phyloP scores from a whole-genome alignment of 2,797 vertebrate genomes.

The Neomorphus geoffroyi region DNA sequence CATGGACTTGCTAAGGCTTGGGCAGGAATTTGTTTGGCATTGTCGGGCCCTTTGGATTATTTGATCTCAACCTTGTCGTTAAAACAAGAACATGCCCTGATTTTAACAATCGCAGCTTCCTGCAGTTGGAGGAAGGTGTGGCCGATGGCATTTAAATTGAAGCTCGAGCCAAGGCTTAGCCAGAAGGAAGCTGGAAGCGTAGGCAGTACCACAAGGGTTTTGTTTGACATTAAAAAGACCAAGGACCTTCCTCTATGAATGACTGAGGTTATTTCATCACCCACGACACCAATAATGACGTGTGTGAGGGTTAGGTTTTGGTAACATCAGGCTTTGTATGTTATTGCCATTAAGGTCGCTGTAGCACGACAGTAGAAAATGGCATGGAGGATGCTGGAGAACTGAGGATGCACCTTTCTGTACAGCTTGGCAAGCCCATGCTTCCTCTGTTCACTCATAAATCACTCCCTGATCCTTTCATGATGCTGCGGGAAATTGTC shows the following conservation, averaged over 20 bases:
- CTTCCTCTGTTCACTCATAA: neutral
- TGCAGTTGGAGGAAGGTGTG: slow-evolving; percentile 62
- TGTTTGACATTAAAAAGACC: neutral
- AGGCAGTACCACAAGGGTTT: slow-evolving; percentile 17
- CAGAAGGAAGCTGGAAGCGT: neutral
- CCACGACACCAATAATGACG: neutral
- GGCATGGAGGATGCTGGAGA: rapidly evolving
- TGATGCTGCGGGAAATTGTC: neutral
- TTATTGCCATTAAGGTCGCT: neutral
- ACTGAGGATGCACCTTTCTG: neutral
- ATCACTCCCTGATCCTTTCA: neutral
- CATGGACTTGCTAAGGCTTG: neutral
- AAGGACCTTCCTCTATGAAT: neutral
- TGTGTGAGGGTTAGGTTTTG: neutral
- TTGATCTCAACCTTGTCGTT: slow-evolving; percentile 70
- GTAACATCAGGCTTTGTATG: rapidly evolving
- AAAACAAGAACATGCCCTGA: slow-evolving; percentile 74
- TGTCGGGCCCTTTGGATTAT: slow-evolving; percentile 64
- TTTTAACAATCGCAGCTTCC: slow-evolving; percentile 72
- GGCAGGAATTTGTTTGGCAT: slow-evolving; percentile 70
- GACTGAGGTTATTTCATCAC: neutral
- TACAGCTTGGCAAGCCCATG: neutral
- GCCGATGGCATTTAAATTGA: slow-evolving; percentile 55
- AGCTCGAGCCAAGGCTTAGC: slow-evolving; percentile 36
- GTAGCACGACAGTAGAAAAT: neutral